A percentile compares a stretch with the other conserved stretches of the same genome.
Conservation (phyloP, 1,140 invertebrate genomes). For the Anastrepha ludens region DNA sequence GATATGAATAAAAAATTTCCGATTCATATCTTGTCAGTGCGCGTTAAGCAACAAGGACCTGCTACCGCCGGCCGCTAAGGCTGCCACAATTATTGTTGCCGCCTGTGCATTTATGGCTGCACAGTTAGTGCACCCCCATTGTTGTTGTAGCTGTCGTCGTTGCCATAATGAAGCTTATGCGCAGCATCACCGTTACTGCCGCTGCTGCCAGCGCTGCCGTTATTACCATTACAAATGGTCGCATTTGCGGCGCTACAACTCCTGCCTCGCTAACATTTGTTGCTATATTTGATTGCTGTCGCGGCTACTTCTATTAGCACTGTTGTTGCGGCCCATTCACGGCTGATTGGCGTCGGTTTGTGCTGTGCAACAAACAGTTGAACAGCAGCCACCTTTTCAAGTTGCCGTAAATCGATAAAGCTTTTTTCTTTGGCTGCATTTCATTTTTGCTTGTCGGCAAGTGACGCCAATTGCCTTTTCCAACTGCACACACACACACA, state of each 20-base stretch:
- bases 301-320: background rate
- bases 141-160: background rate
- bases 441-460: slow-evolving; percentile 47
- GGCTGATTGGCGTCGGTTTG: background rate
- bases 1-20: slow-evolving; percentile 45
- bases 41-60: slow-evolving; percentile 45
- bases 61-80: background rate
- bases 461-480: slow-evolving; percentile 27
- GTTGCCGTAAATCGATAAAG: slow-evolving; percentile 46
- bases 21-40: slow-evolving; percentile 50
- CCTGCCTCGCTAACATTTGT: background rate
- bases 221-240: background rate
- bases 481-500: background rate
- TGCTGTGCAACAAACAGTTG: slow-evolving; percentile 12
- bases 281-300: background rate
- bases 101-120: background rate
- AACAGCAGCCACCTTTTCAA: slow-evolving; percentile 29
- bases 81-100: slow-evolving; percentile 15
- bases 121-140: background rate
- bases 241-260: background rate
- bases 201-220: background rate
- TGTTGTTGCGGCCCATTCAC: background rate
- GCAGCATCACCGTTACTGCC: background rate
- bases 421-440: slow-evolving; percentile 15
- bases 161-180: background rate